Evolutionary conservation across 2,888 invertebrate genomes (phyloP), one percentile per base, ranked within the genome.

Genomic region (Sinelater perroti): DNA sequence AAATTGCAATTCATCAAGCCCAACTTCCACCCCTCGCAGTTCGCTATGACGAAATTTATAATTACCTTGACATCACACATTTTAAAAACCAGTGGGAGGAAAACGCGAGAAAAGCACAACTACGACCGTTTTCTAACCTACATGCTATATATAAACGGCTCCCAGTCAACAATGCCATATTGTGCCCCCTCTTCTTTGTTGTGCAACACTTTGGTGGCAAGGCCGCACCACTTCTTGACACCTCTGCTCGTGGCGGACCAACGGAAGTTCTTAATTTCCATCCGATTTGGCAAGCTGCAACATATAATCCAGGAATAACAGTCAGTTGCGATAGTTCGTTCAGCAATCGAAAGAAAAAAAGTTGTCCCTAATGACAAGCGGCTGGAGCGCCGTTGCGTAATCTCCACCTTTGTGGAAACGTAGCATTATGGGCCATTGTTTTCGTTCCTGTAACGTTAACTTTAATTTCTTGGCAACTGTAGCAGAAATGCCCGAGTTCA

Each of bases 81-180:
- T 61, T 49, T 49, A 47, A 21, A 28, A 53, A 36, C 35, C 55
- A 59, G 50, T 62, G 44, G 42, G 44, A 26, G 31, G 30, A 14
- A 38, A 55, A 51, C 45, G 36, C 56, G 45, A 58, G 60, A 49
- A 55, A 65, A 63, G 56, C 55, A 58, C 56, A 64, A 72, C 72
- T 71, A 65, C 62, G 60, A 56, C 56, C 61, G 62, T 63, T 61
- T 46, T 56, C 62, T 61, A 65, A 62, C 70, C 67, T 66, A 69
- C 70, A 71, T 71, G 67, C 69, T 70, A 67, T 75, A 70, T 73
- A 73, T 72, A 71, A 66, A 67, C 56, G 60, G 45, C 68, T 72
- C 69, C 70, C 70, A 67, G 61, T 67, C 67, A 64, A 67, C 65
- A 67, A 67, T 62, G 26, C 61, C 56, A 66, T 52, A 67, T 67